phyloP scores from a whole-genome alignment of 2,888 invertebrate species.

The Notodonta dromedarius region DNA sequence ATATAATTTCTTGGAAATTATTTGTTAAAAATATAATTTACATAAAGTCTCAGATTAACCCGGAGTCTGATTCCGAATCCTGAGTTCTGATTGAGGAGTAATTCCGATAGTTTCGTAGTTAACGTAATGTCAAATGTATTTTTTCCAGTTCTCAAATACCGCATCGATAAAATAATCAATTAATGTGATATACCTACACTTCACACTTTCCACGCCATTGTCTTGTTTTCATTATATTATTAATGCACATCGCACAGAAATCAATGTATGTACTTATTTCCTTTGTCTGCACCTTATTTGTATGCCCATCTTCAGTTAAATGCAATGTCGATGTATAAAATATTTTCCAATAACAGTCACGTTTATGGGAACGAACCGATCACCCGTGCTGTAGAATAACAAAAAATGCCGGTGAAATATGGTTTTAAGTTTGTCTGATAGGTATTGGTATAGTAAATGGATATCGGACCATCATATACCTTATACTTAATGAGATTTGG shows the following conservation, averaged over 20 bases:
- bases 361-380: slow-evolving; percentile 12
- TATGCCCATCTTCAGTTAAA: slow-evolving; percentile 39
- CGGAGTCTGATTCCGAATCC: too few species aligned
- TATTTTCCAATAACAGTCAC: slow-evolving; percentile 16
- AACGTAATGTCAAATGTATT: too few species aligned
- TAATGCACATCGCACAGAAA: slow-evolving; percentile 16
- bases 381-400: slow-evolving; percentile 12
- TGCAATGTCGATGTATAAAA: slow-evolving; percentile 15
- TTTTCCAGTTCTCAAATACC: too few species aligned
- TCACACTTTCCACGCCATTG: background rate
- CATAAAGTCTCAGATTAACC: too few species aligned
- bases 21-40: too few species aligned
- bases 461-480: background rate
- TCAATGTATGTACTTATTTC: slow-evolving; percentile 13
- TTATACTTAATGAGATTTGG: too few species aligned
- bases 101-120: too few species aligned
- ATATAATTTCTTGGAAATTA: too few species aligned
- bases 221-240: background rate
- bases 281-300: slow-evolving; percentile 45
- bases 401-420: background rate
- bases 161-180: too few species aligned
- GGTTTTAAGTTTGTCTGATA: background rate
- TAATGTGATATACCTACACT: too few species aligned
- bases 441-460: background rate
- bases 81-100: too few species aligned